Evolutionary conservation across 2,888 invertebrate genomes (phyloP).

Genomic region (Lymantria dispar): DNA sequence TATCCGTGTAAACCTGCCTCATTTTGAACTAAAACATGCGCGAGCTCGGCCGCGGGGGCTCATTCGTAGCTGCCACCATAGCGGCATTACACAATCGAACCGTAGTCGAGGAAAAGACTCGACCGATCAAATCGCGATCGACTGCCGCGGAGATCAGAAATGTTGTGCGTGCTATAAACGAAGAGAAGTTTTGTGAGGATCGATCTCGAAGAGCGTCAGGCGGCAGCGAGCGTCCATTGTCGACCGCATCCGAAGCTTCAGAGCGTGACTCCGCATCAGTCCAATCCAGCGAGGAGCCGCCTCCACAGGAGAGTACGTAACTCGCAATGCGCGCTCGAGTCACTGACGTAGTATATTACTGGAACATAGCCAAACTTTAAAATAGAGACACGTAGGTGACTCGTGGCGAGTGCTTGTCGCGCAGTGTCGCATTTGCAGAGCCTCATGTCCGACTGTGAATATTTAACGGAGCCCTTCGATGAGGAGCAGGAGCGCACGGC

Average conservation of each 20-base stretch:
- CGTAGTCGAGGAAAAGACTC: constrained; percentile 60
- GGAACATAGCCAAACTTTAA: constrained; percentile 77
- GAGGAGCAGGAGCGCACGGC: constrained; percentile 72
- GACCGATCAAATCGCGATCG: constrained; percentile 56
- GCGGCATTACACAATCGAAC: constrained; percentile 73
- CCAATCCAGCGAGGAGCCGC: constrained; percentile 78
- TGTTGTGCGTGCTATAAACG: constrained; percentile 45
- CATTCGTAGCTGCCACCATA: constrained; percentile 83
- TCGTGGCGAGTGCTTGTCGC: constrained; percentile 73
- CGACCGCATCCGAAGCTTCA: constrained; percentile 75
- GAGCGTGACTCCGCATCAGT: constrained; percentile 76
- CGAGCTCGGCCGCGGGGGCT: constrained; percentile 80
- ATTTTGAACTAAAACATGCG: constrained; percentile 80
- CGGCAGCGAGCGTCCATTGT: constrained; percentile 71
- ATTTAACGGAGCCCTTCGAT: constrained; percentile 73
- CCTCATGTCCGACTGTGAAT: constrained; percentile 81
- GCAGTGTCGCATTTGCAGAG: constrained; percentile 74
- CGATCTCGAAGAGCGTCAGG: constrained; percentile 59
- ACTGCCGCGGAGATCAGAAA: constrained; percentile 52
- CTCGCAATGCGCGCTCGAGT: constrained; percentile 63
- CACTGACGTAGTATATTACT: constrained; percentile 73
- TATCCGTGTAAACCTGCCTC: constrained; percentile 69
- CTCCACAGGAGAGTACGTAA: constrained; percentile 77
- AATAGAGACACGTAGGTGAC: constrained; percentile 77
- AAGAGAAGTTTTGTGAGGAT: constrained; percentile 50